Evolutionary conservation across 2,797 vertebrate species (phyloP), one percentile per base, ranked within the genome.

Genomic region (Poeciliopsis infans): DNA sequence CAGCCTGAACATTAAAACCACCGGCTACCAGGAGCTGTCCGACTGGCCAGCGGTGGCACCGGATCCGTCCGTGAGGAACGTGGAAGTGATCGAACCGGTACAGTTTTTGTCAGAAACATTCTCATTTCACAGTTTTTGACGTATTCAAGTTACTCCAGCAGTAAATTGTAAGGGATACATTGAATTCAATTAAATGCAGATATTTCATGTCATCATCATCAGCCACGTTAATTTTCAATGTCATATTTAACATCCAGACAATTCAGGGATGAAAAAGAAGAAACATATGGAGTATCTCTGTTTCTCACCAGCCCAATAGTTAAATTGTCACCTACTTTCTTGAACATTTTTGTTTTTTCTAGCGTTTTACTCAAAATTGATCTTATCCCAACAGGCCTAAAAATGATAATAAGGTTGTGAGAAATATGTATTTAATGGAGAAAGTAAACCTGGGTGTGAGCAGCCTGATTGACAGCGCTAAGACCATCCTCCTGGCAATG

Each of bases 21-120:
- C 83, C 0, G 98, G 98, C 12, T 99, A 99, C 94, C 95, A 97
- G 93, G 97, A 99, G 93, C 97, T 99, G 73, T 97, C 96, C 0
- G 95, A 97, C 88, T 99, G 98, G 98, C 98, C 98, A 1, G 92
- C 94, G 46, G 96, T 96, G 72, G 97, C 97, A 1, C 98, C 98
- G 1, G 98, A 99, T 91, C 96, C 96, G 51, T 96, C 97, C 0
- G 97, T 98, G 89, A 96, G 98, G 91, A 98, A 98, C 1, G 97
- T 99, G 31, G 97, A 99, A 23, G 91, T 97, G 79, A 88, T 96
- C 0, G 97, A 98, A 88, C 92, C 94, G 91, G 98, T 99, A 96
- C 43, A 95, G 33, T 23, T 7, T 28, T 23, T 73, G 78, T 64
- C 39, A n/a, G 23, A 43, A 69, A 23, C 36, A 69, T 25, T 10